phyloP scores from a whole-genome alignment of 2,113 vertebrate species.

The Gymnobelideus leadbeateri region DNA sequence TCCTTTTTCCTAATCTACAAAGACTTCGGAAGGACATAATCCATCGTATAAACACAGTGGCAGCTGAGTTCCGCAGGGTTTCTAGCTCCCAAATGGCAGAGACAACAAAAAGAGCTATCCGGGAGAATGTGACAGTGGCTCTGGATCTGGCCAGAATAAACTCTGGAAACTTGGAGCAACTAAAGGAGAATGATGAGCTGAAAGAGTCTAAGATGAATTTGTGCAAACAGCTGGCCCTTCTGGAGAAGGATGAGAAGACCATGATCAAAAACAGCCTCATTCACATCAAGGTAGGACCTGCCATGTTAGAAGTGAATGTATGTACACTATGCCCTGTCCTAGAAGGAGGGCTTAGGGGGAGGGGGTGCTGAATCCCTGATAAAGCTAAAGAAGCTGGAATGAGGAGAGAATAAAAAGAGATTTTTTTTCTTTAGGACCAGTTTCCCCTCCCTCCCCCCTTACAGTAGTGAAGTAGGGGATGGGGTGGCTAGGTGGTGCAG shows the following conservation, averaged over 20 bases:
- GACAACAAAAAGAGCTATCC: slow-evolving; percentile 82
- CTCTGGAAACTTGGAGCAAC: slow-evolving; percentile 75
- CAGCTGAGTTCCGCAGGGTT: slow-evolving; percentile 81
- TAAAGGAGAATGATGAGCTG: slow-evolving; percentile 85
- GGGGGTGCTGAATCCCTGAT: neutral
- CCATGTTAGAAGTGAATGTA: neutral
- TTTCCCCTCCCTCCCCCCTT: neutral
- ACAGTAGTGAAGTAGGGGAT: neutral
- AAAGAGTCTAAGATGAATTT: slow-evolving; percentile 61
- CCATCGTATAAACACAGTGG: slow-evolving; percentile 77
- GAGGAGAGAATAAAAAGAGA: rapidly evolving
- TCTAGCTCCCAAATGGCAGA: slow-evolving; percentile 84
- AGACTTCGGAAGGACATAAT: slow-evolving; percentile 87
- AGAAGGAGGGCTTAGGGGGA: neutral
- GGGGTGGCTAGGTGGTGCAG: too few relatives aligned
- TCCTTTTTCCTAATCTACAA: neutral
- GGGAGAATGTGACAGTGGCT: slow-evolving; percentile 83
- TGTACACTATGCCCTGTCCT: neutral
- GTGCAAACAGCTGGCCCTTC: slow-evolving; percentile 71
- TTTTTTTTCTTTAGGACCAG: neutral
- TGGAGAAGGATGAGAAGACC: slow-evolving; percentile 82
- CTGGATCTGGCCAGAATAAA: slow-evolving; percentile 80
- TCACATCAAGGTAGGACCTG: slow-evolving; percentile 81
- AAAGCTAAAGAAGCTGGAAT: rapidly evolving
- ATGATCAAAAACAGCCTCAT: slow-evolving; percentile 79